A percentile compares a stretch with the other conserved stretches of the same genome.
Conservation (phyloP, 2,113 vertebrate species). For the Microtus oregoni region DNA sequence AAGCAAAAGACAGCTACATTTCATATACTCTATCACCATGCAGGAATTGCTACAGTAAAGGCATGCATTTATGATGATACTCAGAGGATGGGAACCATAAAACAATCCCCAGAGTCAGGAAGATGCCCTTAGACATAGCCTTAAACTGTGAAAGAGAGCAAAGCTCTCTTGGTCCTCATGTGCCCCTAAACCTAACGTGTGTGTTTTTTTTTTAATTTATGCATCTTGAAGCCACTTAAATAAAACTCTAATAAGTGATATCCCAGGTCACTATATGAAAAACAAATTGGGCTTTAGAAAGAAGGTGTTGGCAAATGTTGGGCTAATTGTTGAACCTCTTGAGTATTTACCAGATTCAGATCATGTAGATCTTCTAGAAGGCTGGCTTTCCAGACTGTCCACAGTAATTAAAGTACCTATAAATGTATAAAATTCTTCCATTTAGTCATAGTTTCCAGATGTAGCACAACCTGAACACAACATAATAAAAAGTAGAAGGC, state of each 20-base stretch:
- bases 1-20: no score
- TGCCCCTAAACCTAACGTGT: neutral
- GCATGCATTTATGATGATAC: neutral
- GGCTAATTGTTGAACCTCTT: neutral
- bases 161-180: neutral
- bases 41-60: neutral
- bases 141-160: neutral
- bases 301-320: neutral
- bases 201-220: neutral
- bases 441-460: neutral
- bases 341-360: neutral
- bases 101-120: neutral
- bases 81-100: neutral
- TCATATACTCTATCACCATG: neutral
- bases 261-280: neutral
- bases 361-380: neutral
- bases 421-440: conserved; percentile 21
- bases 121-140: neutral
- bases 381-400: conserved; percentile 44
- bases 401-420: neutral
- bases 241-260: neutral
- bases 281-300: neutral
- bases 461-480: neutral
- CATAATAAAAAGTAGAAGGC: neutral
- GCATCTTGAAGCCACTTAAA: neutral